A percentile compares a stretch with the other conserved stretches of the same genome.
These are phyloP conservation scores for Nebria brevicollis DNA, from an alignment of 2,888 invertebrate genomes.

Conservation along the genomic window DNA sequence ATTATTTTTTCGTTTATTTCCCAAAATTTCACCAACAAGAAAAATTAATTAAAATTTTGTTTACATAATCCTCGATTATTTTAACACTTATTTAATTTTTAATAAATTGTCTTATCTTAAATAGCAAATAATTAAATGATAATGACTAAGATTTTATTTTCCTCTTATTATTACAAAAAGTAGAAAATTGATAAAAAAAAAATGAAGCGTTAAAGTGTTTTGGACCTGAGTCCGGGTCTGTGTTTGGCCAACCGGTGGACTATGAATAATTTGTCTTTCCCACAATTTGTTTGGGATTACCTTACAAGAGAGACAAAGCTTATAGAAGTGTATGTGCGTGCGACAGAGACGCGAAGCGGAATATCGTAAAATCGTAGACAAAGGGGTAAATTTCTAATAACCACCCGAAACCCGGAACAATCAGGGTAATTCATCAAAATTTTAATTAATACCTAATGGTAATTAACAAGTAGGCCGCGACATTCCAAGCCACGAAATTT, in stretches of 20 bases:
- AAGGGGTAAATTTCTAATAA: constrained; percentile 60
- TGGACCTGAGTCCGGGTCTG: background rate
- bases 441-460: constrained; percentile 59
- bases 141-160: no score
- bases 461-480: constrained; percentile 56
- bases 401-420: constrained; percentile 58
- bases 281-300: constrained; percentile 55
- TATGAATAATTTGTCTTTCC: constrained; percentile 16
- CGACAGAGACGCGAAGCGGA: constrained; percentile 53
- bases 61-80: no score
- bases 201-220: background rate
- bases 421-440: constrained; percentile 61
- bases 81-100: no score
- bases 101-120: no score
- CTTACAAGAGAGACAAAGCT: constrained; percentile 50
- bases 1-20: no score
- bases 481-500: background rate
- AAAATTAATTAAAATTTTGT: no score
- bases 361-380: constrained; percentile 57
- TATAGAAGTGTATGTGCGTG: background rate
- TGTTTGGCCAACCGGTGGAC: background rate
- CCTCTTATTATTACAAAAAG: no score
- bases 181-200: background rate
- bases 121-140: no score
- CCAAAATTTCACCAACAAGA: no score